Percentiles rank a stretch among this genome's conserved stretches.
Evolutionary conservation across 2,888 invertebrate genomes (phyloP).

Genomic region (Trileptium ribeirensis): DNA sequence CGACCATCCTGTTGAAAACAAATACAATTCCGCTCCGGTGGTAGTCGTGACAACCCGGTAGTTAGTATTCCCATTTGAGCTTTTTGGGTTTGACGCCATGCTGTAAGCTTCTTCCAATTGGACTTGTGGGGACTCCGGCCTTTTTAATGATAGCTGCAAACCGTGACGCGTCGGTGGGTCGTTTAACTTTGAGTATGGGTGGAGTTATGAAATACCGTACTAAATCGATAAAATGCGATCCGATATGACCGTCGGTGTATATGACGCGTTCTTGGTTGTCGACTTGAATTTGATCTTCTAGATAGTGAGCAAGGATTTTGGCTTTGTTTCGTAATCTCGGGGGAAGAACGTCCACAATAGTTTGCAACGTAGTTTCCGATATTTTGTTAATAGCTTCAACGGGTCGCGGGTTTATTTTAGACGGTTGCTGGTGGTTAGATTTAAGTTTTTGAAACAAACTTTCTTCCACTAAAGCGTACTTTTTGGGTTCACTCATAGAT

Average conservation of each 20-base stretch:
- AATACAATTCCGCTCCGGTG: background rate
- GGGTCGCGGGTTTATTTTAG: background rate
- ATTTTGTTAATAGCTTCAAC: too few species aligned
- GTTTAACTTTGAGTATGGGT: background rate
- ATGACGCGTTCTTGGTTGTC: background rate
- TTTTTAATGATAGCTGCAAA: background rate
- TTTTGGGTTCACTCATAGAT: background rate
- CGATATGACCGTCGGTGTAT: background rate
- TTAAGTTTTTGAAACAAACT: background rate
- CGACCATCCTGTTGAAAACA: background rate
- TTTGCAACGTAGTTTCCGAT: background rate
- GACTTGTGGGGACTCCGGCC: background rate
- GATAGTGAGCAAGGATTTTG: background rate
- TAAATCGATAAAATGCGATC: conserved; percentile 1
- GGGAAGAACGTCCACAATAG: background rate
- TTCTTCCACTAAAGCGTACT: background rate
- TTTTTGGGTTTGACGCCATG: background rate
- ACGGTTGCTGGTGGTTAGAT: background rate
- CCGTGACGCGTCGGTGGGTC: background rate
- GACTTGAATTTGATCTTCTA: background rate
- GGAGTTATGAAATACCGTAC: background rate
- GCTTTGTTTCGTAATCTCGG: background rate
- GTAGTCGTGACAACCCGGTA: background rate
- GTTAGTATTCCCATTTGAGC: background rate
- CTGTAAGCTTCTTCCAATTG: background rate